Percentiles rank a stretch among this genome's conserved stretches.
Conservation (phyloP, 2,888 invertebrate genomes). For the Caenorhabditis afra region DNA sequence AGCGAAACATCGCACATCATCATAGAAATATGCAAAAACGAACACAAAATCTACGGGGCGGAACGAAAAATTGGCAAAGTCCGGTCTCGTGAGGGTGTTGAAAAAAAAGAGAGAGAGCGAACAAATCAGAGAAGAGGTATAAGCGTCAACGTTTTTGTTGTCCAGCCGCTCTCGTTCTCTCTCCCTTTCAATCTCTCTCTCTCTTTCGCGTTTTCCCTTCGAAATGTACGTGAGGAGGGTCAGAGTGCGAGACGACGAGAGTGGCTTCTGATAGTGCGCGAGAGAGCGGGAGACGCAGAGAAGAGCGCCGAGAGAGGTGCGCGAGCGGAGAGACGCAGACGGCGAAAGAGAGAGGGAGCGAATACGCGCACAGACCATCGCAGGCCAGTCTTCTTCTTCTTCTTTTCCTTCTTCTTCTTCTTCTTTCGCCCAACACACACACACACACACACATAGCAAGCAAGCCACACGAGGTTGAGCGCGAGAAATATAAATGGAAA, state of each 20-base stretch:
- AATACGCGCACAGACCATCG: slow-evolving; percentile 25
- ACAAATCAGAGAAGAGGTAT: slow-evolving; percentile 2
- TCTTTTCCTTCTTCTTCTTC: too few species aligned
- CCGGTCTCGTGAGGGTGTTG: not conserved
- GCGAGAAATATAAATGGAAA: too few species aligned
- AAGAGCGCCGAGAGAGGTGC: not conserved
- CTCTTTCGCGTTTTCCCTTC: not conserved
- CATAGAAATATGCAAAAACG: too few species aligned
- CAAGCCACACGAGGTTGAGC: too few species aligned
- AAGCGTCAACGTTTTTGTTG: slow-evolving; percentile 39
- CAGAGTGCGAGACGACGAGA: not conserved
- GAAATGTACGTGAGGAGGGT: not conserved
- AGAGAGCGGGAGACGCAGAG: slow-evolving; percentile 18
- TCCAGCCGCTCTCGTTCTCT: not conserved
- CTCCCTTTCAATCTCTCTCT: not conserved
- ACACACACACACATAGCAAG: too few species aligned
- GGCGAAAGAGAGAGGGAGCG: not conserved
- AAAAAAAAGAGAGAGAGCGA: slow-evolving; percentile 7
- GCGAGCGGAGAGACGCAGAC: slow-evolving; percentile 20
- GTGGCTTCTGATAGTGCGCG: not conserved
- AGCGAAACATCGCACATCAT: not conserved
- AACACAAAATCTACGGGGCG: not conserved
- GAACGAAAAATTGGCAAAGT: slow-evolving; percentile 8
- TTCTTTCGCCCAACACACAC: too few species aligned
- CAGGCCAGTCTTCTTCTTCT: slow-evolving; percentile 13